Evolutionary conservation across 2,888 invertebrate species (phyloP).

Genomic region (Cephus pulcher): DNA sequence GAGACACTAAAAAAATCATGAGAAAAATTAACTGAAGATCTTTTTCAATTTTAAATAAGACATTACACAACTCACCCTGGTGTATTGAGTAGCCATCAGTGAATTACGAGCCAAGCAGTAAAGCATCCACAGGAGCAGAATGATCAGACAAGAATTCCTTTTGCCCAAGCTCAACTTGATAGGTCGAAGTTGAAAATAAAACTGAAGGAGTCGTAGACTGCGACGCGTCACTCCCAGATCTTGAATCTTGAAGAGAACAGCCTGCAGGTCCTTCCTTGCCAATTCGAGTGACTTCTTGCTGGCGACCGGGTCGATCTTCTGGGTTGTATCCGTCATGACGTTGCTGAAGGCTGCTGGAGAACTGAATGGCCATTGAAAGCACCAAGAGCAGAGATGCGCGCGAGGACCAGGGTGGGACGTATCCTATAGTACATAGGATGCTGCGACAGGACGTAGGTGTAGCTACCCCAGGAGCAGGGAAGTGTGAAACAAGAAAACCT

Average conservation of each 20-base stretch:
- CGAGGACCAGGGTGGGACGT: not conserved
- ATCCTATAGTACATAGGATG: too few species aligned
- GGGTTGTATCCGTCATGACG: conserved; percentile 40
- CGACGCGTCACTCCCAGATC: conserved; percentile 26
- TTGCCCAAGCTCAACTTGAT: conserved; percentile 23
- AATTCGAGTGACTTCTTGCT: conserved; percentile 36
- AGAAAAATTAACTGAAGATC: not conserved
- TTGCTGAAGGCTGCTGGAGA: not conserved
- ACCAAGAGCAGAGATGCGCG: conserved; percentile 12
- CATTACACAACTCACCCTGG: conserved; percentile 37
- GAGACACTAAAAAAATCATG: conserved; percentile 46
- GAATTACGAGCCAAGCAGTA: conserved; percentile 33
- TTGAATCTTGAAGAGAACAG: conserved; percentile 42
- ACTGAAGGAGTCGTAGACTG: conserved; percentile 30
- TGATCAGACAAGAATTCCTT: not conserved
- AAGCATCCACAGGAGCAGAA: conserved; percentile 30
- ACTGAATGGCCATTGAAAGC: conserved; percentile 18
- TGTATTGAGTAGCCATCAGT: conserved; percentile 23
- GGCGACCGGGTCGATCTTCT: conserved; percentile 17
- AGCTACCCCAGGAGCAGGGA: conserved; percentile 28
- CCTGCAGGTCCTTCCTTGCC: conserved; percentile 44
- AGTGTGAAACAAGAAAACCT: conserved; percentile 51
- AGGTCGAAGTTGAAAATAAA: conserved; percentile 30
- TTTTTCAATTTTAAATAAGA: not conserved
- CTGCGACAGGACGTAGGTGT: not conserved